phyloP scores from a whole-genome alignment of 1,140 invertebrate species.

The Pseudomyrmex dendroicus region DNA sequence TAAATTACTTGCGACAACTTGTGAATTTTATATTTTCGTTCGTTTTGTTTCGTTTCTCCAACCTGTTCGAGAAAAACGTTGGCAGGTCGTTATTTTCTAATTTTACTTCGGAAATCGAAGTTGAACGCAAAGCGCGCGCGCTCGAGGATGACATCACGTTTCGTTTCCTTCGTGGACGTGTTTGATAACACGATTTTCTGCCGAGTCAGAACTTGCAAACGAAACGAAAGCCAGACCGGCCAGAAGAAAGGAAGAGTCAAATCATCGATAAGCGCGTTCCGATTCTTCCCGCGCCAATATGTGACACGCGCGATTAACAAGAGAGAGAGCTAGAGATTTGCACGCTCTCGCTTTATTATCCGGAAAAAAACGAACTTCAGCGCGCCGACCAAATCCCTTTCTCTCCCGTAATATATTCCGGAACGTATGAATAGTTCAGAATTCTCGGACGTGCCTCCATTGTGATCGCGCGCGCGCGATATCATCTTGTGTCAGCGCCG shows the following conservation, averaged over 20 bases:
- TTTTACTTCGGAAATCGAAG: not conserved
- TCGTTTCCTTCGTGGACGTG: conserved; percentile 7
- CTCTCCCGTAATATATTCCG: conserved; percentile 60
- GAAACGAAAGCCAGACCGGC: not conserved
- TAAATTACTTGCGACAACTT: no score
- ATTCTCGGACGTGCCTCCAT: conserved; percentile 60
- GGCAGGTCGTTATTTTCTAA: not conserved
- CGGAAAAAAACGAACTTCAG: conserved; percentile 24
- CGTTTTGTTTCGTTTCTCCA: no score
- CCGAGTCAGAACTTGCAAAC: conserved; percentile 21
- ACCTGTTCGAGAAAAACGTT: no score
- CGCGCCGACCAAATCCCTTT: conserved; percentile 59
- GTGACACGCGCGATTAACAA: not conserved
- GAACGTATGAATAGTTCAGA: conserved; percentile 68
- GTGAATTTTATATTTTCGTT: no score
- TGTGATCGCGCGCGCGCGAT: conserved; percentile 64
- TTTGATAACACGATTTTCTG: conserved; percentile 31
- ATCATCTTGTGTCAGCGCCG: conserved; percentile 70
- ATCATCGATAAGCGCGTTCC: not conserved
- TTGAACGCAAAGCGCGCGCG: not conserved
- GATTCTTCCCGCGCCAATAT: not conserved
- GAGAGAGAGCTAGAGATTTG: not conserved
- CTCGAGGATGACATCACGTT: conserved; percentile 31
- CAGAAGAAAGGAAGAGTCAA: conserved; percentile 5
- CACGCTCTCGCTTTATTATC: not conserved